Base-by-base conservation (phyloP, 2,113 vertebrate genomes). In the Mohoua ochrocephala region DNA sequence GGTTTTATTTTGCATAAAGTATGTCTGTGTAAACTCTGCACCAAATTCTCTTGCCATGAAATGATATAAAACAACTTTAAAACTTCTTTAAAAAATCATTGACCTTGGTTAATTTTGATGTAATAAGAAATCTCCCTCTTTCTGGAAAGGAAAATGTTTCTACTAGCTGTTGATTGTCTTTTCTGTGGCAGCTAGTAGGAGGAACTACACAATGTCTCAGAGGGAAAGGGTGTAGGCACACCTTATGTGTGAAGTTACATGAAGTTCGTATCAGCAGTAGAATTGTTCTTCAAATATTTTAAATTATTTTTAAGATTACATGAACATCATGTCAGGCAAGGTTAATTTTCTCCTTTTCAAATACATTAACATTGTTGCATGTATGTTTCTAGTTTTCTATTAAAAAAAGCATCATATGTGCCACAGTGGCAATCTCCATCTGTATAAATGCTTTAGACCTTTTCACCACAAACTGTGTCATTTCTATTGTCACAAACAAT, bases 401-500 rank as follows among this genome's bases (percentile, higher is more conserved):
- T 93, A 33, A 42, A 73, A 70, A 91, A 85, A 76, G 63, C 50
- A 50, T 82, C 24, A 18, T 42, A 31, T 37, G n/a, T 82, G 49
- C 54, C 67, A 44, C 61, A 73, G 45, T 78, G 67, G 49, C 53
- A 89, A 8, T 42, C 79, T 76, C 57, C 50, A 37, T 77, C 57
- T 60, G 18, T 80, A 52, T 45, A 70, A 90, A 47, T 47, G 63
- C 71, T 83, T 16, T 27, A 76, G 75, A 74, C 52, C 39, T 54
- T 93, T 90, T 91, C 59, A 31, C 68, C 22, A 9, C 75, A 74
- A 88, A 88, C 45, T 45, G 31, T 21, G 0, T 85, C 24, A 31
- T 67, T 96, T 90, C 70, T 54, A 26, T 80, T 93, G 67, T 94
- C 67, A 82, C 75, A 89, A 84, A 89, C 65, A 84, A 30, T 84